These are phyloP conservation scores for Chionoecetes opilio DNA, from an alignment of 1,140 invertebrate genomes.

Conservation along the genomic window DNA sequence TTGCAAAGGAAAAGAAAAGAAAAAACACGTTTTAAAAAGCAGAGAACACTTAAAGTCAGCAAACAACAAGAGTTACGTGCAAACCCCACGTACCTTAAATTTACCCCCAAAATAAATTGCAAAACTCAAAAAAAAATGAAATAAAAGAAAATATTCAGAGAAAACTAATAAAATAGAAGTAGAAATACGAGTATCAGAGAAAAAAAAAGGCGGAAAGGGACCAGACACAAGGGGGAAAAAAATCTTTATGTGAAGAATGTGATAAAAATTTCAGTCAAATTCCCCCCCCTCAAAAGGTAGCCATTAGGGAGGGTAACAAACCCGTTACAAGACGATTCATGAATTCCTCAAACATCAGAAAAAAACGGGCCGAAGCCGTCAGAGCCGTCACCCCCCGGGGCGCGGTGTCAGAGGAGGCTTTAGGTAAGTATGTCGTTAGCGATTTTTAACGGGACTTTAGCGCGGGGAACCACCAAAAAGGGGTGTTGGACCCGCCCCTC, in stretches of 20 bases:
- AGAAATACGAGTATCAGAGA: neutral
- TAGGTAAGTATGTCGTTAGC: conserved; percentile 60
- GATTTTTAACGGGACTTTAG: neutral
- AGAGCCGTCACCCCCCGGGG: neutral
- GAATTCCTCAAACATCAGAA: neutral
- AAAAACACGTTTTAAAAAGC: neutral
- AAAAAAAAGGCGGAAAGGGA: neutral
- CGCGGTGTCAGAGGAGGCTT: neutral
- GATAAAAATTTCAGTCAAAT: neutral
- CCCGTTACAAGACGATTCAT: neutral
- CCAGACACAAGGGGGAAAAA: neutral
- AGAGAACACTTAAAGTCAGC: conserved; percentile 1
- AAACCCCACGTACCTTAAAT: neutral
- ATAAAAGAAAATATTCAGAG: too few species aligned
- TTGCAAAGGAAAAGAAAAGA: neutral
- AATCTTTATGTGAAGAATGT: neutral
- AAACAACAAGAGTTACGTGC: conserved; percentile 16
- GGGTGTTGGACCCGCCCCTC: conserved; percentile 38
- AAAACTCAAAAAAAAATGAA: too few species aligned
- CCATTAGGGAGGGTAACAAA: neutral
- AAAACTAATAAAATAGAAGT: neutral
- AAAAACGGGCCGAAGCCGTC: neutral
- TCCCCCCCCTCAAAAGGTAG: neutral
- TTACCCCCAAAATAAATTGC: neutral
- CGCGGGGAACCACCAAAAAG: neutral